These are phyloP conservation scores for Poecile montanus DNA, from an alignment of 2,797 vertebrate species.

Conservation along the genomic window DNA sequence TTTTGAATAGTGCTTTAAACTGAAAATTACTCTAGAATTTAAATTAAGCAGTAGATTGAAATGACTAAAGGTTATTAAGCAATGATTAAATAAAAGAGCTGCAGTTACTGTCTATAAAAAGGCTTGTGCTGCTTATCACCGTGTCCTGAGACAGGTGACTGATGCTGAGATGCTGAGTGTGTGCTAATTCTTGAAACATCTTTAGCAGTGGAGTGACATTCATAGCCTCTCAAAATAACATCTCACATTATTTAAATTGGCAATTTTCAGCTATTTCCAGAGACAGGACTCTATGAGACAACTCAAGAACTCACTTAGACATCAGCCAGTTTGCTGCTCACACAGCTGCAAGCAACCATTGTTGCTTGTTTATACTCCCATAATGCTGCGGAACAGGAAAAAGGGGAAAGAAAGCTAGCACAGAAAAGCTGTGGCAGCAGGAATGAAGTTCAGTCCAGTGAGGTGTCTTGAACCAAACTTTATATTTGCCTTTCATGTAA, in stretches of 20 bases:
- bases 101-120: neutral
- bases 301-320: neutral
- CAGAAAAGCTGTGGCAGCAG: neutral
- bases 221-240: neutral
- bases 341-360: neutral
- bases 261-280: neutral
- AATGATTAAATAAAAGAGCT: neutral
- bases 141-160: neutral
- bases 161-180: neutral
- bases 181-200: neutral
- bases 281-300: neutral
- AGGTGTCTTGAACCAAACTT: neutral
- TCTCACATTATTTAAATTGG: neutral
- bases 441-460: neutral
- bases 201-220: neutral
- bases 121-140: neutral
- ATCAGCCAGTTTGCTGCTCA: neutral
- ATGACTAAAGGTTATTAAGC: neutral
- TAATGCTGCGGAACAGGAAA: neutral
- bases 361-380: neutral
- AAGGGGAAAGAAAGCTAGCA: neutral
- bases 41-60: constrained; percentile 33
- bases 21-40: constrained; percentile 1
- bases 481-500: neutral
- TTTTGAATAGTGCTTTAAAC: constrained; percentile 34